These are phyloP conservation scores for Himalopsyche phryganea DNA, from an alignment of 1,140 invertebrate genomes.

Conservation along the genomic window DNA sequence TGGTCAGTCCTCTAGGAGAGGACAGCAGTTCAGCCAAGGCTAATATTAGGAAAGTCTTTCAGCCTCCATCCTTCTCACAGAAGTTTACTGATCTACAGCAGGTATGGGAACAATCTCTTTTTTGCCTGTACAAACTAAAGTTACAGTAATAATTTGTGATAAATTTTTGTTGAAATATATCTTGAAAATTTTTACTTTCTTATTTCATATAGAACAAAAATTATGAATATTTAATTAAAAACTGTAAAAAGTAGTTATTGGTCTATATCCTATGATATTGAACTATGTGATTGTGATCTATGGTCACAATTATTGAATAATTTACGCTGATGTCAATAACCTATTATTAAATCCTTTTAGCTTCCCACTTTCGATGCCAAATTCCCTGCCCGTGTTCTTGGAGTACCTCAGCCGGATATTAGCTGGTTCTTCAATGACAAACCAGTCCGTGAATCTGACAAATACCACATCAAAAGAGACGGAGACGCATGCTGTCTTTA, in stretches of 20 bases:
- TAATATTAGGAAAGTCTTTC: constrained; percentile 74
- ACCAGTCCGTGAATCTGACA: constrained; percentile 63
- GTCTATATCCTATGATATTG: too few species aligned
- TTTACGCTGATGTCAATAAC: too few species aligned
- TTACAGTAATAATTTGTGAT: too few species aligned
- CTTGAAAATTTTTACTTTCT: too few species aligned
- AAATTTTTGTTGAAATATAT: too few species aligned
- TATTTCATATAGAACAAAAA: too few species aligned
- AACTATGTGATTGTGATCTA: too few species aligned
- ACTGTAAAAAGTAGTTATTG: too few species aligned
- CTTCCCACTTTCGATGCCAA: constrained; percentile 74
- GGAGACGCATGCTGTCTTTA: constrained; percentile 75
- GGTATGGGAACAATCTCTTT: too few species aligned
- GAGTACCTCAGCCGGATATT: constrained; percentile 83
- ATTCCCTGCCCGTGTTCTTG: constrained; percentile 76
- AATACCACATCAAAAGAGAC: constrained; percentile 73
- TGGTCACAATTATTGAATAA: too few species aligned
- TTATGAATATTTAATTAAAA: too few species aligned
- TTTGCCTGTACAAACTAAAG: too few species aligned
- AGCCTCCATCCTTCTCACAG: constrained; percentile 77
- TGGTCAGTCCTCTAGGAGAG: constrained; percentile 73
- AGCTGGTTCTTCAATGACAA: constrained; percentile 79
- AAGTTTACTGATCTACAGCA: constrained; percentile 82
- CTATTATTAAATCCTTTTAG: constrained; percentile 40
- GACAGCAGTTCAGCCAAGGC: constrained; percentile 65